A percentile compares a stretch with the other conserved stretches of the same genome.
These are phyloP conservation scores for Silurus asotus DNA, from an alignment of 2,113 vertebrate species.

Conservation along the genomic window DNA sequence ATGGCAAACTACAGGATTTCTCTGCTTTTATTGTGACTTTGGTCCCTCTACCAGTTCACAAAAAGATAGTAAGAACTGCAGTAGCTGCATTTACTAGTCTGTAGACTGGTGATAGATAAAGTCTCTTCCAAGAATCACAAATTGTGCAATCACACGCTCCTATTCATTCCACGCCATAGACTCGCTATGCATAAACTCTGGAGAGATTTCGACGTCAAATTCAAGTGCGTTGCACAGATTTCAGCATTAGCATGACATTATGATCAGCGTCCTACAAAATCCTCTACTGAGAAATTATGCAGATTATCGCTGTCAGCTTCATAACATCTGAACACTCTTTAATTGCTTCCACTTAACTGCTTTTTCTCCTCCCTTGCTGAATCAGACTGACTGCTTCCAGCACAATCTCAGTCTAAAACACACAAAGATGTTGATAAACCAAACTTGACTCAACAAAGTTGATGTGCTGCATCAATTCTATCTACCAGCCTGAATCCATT, in stretches of 20 bases:
- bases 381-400: not conserved
- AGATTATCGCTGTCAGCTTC: conserved; percentile 16
- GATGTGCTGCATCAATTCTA: not conserved
- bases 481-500: not conserved
- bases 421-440: not conserved
- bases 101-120: not conserved
- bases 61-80: not conserved
- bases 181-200: not conserved
- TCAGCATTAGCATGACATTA: conserved; percentile 34
- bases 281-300: conserved; percentile 7
- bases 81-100: not conserved
- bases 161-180: not conserved
- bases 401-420: not conserved
- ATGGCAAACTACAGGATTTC: not conserved
- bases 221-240: conserved; percentile 36
- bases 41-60: not conserved
- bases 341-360: conserved; percentile 32
- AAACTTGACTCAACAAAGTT: not conserved
- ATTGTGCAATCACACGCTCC: not conserved
- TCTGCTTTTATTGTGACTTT: not conserved
- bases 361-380: conserved; percentile 6
- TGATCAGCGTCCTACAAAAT: conserved; percentile 15
- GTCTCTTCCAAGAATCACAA: not conserved
- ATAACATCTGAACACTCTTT: conserved; percentile 33
- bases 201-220: not conserved